These are phyloP conservation scores for Esox lucius DNA, from an alignment of 2,797 vertebrate species.

Conservation along the genomic window DNA sequence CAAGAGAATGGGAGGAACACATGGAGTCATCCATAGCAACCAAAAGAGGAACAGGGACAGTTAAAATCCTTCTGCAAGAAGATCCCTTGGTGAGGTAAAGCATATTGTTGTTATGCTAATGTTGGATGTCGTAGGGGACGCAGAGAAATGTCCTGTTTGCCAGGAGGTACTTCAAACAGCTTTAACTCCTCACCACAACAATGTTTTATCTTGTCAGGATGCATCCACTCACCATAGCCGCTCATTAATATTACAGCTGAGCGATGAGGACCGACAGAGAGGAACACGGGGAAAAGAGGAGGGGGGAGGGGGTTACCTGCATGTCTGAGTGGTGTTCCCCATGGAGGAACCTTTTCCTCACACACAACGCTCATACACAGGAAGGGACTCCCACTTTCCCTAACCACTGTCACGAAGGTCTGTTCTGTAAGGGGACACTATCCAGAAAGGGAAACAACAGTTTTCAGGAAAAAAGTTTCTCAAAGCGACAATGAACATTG, in stretches of 20 bases:
- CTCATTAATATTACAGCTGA: conserved; percentile 51
- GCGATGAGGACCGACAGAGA: conserved; percentile 38
- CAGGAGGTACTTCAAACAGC: conserved; percentile 34
- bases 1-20: not conserved
- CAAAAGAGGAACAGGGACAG: not conserved
- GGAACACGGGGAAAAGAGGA: not conserved
- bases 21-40: not conserved
- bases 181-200: conserved; percentile 47
- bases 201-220: conserved; percentile 63
- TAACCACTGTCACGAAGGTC: not conserved
- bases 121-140: conserved; percentile 31
- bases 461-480: not conserved
- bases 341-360: not conserved
- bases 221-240: conserved; percentile 49
- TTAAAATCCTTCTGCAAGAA: not conserved
- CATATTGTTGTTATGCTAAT: conserved; percentile 38
- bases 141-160: conserved; percentile 17
- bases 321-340: conserved; percentile 19
- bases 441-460: not conserved
- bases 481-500: not conserved
- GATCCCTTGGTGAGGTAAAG: conserved; percentile 10
- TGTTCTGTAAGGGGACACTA: not conserved
- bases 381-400: not conserved
- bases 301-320: not conserved
- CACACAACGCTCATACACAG: not conserved